phyloP scores from a whole-genome alignment of 1,140 invertebrate species.

The Trichomalopsis sarcophagae region DNA sequence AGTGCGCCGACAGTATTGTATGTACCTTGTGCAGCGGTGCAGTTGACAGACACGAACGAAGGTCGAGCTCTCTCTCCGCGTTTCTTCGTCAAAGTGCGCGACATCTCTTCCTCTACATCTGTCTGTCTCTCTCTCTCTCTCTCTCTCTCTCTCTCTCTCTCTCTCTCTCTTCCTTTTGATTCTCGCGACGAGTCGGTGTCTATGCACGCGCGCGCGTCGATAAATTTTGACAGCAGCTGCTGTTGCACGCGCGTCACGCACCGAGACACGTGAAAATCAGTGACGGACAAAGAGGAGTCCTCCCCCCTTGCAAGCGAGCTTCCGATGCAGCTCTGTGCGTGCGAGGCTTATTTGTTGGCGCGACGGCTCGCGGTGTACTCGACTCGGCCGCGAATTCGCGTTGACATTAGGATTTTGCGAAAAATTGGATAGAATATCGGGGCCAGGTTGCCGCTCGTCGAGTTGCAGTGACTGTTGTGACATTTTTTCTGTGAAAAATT shows the following conservation, averaged over 20 bases:
- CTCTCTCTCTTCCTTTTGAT: not conserved
- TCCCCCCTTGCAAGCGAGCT: too few species aligned
- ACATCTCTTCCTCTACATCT: not conserved
- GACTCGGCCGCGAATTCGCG: too few species aligned
- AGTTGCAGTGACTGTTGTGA: too few species aligned
- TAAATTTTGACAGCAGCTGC: not conserved
- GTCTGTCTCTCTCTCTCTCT: too few species aligned
- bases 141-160: not conserved
- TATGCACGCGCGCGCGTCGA: slow-evolving; percentile 4
- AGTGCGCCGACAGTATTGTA: not conserved
- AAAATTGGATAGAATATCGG: too few species aligned
- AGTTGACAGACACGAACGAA: not conserved
- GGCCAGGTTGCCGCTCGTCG: too few species aligned
- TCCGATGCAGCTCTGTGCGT: not conserved
- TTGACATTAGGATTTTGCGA: too few species aligned
- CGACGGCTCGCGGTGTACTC: too few species aligned
- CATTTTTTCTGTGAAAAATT: too few species aligned
- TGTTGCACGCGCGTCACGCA: slow-evolving; percentile 47
- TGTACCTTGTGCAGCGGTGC: not conserved
- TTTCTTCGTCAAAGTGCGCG: slow-evolving; percentile 3
- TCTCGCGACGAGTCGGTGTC: not conserved
- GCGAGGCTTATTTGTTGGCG: not conserved
- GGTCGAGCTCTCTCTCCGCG: not conserved
- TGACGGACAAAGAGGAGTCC: not conserved
- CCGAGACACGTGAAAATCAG: slow-evolving; percentile 52